Base-by-base conservation (phyloP, 2,797 vertebrate species). In the Sphaeramia orbicularis region DNA sequence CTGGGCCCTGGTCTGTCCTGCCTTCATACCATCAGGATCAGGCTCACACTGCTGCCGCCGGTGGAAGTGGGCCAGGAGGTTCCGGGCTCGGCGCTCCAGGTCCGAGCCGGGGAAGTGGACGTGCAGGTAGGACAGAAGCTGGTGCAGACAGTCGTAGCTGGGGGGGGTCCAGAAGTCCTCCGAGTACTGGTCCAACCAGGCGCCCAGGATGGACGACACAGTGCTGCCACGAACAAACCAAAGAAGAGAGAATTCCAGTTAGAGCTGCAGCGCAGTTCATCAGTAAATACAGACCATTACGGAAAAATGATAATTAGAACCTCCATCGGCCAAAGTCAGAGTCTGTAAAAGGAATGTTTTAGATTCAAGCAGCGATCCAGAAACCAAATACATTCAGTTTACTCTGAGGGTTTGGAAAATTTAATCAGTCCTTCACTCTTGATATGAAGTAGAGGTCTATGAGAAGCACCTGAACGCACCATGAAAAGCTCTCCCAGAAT, bases 151-250 rank as follows among this genome's bases (percentile, higher is more conserved):
- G 86, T 94, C 11, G 0, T 96, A 97, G 86, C 94, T 95, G 0
- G 96, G 96, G 0, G 96, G 96, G 47, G 82, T 95, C 75, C 95
- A 96, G 92, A 98, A 98, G 77, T 98, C 96, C 86, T 98, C 97
- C 0, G 96, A 97, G 81, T 98, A 98, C 89, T 98, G 97, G 89
- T 98, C 96, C 90, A 98, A 87, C 97, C 97, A 97, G 11, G 97
- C 96, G 0, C 97, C 96, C 89, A 98, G 90, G 91, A 98, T 98
- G 83, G 96, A 98, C 0, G 97, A 98, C 64, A 98, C 94, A 45
- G 97, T 96, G 80, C 97, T 98, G 88, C 1, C 32, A 72, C n/a
- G 48, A 8, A 45, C 10, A 15, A 7, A 12, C 10, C n/a, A n/a
- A 7, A 19, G 19, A 13, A 21, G 21, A 1, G 3, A 15, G 54